Percentiles rank a stretch among this genome's conserved stretches.
Conservation (phyloP, 2,113 vertebrate species). For the Antechinus flavipes region DNA sequence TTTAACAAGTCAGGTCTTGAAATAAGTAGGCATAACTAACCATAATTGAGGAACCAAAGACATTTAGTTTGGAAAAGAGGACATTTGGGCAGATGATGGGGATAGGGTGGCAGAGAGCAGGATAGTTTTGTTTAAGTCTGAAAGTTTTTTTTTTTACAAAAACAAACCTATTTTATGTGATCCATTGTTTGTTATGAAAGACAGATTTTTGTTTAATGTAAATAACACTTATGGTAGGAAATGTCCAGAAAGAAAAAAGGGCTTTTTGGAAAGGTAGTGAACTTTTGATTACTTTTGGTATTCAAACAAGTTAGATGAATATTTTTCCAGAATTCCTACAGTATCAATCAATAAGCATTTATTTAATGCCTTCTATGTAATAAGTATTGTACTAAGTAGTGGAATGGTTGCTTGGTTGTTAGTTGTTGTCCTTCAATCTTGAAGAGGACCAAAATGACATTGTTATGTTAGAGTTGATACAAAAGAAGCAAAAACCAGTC, state of each 20-base stretch:
- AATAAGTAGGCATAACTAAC: background rate
- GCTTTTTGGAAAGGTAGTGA: background rate
- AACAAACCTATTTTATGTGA: background rate
- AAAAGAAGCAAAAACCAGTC: background rate
- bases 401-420: background rate
- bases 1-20: background rate
- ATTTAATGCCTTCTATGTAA: background rate
- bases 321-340: background rate
- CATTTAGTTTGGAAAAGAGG: background rate
- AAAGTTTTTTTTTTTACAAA: background rate
- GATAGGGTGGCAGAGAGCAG: background rate
- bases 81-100: background rate
- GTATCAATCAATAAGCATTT: constrained; percentile 17
- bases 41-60: background rate
- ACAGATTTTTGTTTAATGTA: background rate
- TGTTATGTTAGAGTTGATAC: background rate
- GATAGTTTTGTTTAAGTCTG: background rate
- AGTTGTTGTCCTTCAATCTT: too few species aligned
- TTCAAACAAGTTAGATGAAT: background rate
- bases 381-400: background rate
- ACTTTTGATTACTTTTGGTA: background rate
- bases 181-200: background rate
- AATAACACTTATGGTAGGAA: background rate
- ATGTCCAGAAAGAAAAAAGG: background rate
- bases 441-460: too few species aligned